Percentiles rank a stretch among this genome's conserved stretches.
Conservation (phyloP, 2,113 vertebrate species). For the Chrysochloris asiatica region DNA sequence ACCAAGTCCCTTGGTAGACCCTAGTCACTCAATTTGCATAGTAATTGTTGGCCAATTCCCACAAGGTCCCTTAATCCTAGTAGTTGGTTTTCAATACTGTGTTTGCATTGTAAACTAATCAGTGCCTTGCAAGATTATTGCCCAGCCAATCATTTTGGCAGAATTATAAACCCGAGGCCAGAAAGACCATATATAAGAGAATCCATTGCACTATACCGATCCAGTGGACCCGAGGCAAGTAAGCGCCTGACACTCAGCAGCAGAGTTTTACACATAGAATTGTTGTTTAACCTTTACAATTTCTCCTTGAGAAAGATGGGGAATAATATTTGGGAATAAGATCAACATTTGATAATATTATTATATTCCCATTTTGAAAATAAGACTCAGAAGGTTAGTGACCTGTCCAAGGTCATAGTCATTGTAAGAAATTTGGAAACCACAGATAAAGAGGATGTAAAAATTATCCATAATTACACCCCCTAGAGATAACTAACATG, state of each 20-base stretch:
- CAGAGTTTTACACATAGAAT: neutral
- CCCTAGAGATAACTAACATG: neutral
- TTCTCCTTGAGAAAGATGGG: neutral
- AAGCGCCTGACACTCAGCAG: neutral
- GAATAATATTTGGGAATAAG: too few species aligned
- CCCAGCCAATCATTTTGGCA: neutral
- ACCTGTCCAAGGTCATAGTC: constrained; percentile 5
- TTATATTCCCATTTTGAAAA: neutral
- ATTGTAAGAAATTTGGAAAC: constrained; percentile 45
- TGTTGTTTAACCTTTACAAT: constrained; percentile 21
- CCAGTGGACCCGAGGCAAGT: neutral
- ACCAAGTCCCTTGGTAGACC: neutral
- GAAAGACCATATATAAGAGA: neutral
- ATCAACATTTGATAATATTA: too few species aligned
- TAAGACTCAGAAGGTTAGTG: neutral
- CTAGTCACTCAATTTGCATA: neutral
- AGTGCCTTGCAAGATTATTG: neutral
- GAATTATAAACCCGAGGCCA: neutral
- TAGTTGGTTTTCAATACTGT: neutral
- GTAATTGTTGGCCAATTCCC: neutral
- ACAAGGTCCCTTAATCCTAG: neutral
- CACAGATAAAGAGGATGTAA: constrained; percentile 4
- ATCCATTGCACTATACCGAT: neutral
- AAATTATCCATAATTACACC: neutral
- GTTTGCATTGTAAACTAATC: neutral